phyloP scores from a whole-genome alignment of 2,113 vertebrate genomes.

The Elephas maximus region DNA sequence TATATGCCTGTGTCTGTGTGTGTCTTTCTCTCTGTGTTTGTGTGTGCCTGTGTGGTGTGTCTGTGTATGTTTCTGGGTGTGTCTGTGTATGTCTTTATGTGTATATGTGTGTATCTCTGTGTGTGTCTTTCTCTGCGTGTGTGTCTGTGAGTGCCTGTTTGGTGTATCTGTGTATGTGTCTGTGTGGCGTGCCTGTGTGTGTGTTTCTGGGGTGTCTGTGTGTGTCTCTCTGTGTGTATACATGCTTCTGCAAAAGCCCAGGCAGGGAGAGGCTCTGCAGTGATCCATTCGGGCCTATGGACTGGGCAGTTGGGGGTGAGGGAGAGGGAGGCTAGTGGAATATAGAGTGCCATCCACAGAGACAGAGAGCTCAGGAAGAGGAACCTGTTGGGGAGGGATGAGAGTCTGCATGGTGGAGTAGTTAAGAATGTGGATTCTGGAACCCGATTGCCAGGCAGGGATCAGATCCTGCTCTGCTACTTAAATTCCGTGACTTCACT shows the following conservation, averaged over 20 bases:
- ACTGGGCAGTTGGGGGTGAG: fast-evolving
- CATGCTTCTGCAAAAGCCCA: background rate
- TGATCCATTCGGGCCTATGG: background rate
- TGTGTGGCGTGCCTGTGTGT: background rate
- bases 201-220: background rate
- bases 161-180: background rate
- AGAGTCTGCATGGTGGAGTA: fast-evolving
- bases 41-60: background rate
- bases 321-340: no score
- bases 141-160: background rate
- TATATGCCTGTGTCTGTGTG: no score
- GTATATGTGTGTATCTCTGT: no score
- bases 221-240: background rate
- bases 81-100: no score
- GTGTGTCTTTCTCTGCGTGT: no score
- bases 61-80: no score
- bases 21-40: background rate
- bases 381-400: background rate
- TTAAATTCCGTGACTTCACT: background rate
- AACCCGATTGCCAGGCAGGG: background rate
- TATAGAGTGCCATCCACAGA: background rate
- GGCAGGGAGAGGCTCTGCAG: background rate
- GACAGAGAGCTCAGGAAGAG: background rate
- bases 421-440: background rate
- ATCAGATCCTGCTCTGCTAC: background rate